Percentiles rank a stretch among this genome's conserved stretches.
Conservation (phyloP, 2,113 vertebrate genomes). For the Chiloscyllium plagiosum region DNA sequence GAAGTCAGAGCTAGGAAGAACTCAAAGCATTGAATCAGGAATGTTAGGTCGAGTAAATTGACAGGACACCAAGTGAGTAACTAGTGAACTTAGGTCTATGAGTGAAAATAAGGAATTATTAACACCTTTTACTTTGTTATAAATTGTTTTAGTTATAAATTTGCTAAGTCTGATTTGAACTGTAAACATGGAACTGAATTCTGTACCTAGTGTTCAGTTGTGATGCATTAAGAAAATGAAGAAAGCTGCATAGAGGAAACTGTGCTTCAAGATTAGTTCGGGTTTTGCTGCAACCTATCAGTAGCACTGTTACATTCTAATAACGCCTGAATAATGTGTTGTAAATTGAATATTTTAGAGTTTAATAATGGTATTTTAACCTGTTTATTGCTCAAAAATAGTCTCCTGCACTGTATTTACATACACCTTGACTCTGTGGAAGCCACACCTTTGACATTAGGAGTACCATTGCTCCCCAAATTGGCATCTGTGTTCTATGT, state of each 20-base stretch:
- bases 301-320: neutral
- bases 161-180: neutral
- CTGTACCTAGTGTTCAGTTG: neutral
- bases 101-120: neutral
- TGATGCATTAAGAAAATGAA: neutral
- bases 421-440: neutral
- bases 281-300: neutral
- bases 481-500: no score
- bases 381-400: neutral
- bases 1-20: neutral
- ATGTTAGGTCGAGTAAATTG: neutral
- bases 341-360: neutral
- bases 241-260: neutral
- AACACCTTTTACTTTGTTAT: neutral
- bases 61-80: neutral
- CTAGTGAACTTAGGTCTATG: neutral
- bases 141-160: neutral
- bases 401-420: neutral
- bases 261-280: neutral
- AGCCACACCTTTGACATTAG: no score
- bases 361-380: neutral
- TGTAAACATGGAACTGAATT: neutral
- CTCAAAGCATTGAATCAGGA: neutral
- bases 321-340: neutral
- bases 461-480: no score